phyloP scores from a whole-genome alignment of 2,888 invertebrate species.

The Eupithecia pulchellata region DNA sequence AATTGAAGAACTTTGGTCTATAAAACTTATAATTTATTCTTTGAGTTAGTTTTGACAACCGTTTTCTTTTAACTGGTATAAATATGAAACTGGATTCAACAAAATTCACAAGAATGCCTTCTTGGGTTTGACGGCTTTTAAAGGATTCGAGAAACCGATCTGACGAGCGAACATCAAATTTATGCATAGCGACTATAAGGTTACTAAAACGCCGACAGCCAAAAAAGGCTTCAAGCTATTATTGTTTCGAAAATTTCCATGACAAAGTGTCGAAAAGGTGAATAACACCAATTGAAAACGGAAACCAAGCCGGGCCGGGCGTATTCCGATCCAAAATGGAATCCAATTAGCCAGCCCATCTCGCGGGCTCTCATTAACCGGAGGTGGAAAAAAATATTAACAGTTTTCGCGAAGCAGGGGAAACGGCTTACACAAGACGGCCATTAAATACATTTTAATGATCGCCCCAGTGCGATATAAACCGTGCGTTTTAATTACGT shows the following conservation, averaged over 20 bases:
- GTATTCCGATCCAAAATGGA: conserved; percentile 75
- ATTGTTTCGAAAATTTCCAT: conserved; percentile 53
- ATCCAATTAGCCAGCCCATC: conserved; percentile 79
- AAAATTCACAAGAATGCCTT: neutral
- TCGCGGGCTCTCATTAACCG: conserved; percentile 71
- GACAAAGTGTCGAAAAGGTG: conserved; percentile 63
- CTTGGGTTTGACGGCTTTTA: conserved; percentile 23
- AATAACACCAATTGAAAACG: conserved; percentile 59
- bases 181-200: conserved; percentile 30
- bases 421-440: conserved; percentile 66
- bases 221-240: conserved; percentile 27
- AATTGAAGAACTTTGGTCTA: conserved; percentile 44
- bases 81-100: neutral
- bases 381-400: conserved; percentile 58
- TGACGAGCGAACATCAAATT: conserved; percentile 32
- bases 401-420: conserved; percentile 57
- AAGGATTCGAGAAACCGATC: conserved; percentile 35
- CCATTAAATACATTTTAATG: conserved; percentile 68
- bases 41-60: conserved; percentile 13
- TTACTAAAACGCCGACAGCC: conserved; percentile 37
- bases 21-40: conserved; percentile 4
- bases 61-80: neutral
- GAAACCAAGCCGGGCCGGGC: conserved; percentile 61
- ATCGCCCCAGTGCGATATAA: conserved; percentile 54
- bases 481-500: conserved; percentile 63